These are phyloP conservation scores for Entomobrya proxima DNA, from an alignment of 2,888 invertebrate species.

Conservation along the genomic window DNA sequence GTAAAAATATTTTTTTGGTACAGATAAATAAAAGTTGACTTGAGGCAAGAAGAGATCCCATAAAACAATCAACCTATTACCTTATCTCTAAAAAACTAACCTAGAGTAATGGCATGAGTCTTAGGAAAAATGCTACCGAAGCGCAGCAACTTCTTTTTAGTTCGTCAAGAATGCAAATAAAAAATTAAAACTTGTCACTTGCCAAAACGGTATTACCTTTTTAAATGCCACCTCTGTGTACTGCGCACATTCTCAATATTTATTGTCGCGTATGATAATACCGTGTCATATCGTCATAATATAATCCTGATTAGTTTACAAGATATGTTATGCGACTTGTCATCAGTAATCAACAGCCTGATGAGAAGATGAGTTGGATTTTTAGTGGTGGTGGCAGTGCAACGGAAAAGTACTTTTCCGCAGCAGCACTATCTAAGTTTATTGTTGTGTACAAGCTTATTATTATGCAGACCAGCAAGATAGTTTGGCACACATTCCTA, in stretches of 20 bases:
- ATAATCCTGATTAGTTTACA: conserved; percentile 26
- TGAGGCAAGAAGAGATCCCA: neutral
- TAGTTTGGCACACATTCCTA: conserved; percentile 38
- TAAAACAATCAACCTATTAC: neutral
- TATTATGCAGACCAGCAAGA: conserved; percentile 37
- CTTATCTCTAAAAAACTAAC: too few species aligned
- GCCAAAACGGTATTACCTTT: conserved; percentile 8
- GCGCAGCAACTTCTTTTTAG: neutral
- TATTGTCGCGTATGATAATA: neutral
- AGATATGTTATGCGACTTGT: conserved; percentile 11
- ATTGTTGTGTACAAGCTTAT: conserved; percentile 16
- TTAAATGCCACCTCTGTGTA: neutral
- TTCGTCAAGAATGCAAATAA: neutral
- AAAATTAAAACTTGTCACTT: conserved; percentile 32
- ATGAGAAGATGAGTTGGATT: neutral
- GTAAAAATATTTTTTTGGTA: neutral
- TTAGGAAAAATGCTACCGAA: neutral
- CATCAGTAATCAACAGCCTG: conserved; percentile 8
- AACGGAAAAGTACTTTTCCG: neutral
- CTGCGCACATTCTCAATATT: too few species aligned
- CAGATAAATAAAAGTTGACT: neutral
- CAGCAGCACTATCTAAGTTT: neutral
- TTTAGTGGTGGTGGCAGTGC: neutral
- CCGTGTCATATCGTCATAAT: neutral
- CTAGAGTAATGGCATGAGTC: conserved; percentile 25